Percentiles rank a stretch among this genome's conserved stretches.
Evolutionary conservation across 2,797 vertebrate genomes (phyloP).

Genomic region (Sus cebifrons): DNA sequence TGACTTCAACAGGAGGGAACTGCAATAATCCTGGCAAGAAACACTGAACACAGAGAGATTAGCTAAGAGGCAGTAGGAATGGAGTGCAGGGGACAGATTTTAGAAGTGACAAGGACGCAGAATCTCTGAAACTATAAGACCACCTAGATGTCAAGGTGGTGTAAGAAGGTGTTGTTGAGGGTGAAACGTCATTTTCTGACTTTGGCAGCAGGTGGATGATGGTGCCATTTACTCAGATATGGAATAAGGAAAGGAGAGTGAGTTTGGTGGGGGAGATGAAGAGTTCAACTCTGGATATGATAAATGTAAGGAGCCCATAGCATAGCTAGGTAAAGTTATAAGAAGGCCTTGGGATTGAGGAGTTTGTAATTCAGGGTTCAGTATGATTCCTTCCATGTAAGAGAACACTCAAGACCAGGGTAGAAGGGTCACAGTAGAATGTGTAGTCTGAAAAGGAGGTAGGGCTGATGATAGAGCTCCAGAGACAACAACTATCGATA

Average conservation of each 20-base stretch:
- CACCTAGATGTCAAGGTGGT: not conserved
- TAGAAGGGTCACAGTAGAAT: not conserved
- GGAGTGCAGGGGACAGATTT: not conserved
- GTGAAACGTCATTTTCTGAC: not conserved
- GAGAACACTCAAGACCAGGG: not conserved
- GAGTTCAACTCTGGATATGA: not conserved
- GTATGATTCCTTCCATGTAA: not conserved
- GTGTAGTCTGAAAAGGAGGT: not conserved
- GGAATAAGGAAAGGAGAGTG: not conserved
- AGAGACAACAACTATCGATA: not conserved
- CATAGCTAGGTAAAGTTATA: not conserved
- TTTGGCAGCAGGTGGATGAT: not conserved
- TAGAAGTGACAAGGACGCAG: not conserved
- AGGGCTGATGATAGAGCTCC: not conserved
- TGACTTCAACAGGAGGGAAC: slow-evolving; percentile 24
- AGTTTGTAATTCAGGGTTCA: not conserved
- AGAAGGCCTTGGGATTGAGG: not conserved
- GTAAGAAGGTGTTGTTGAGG: not conserved
- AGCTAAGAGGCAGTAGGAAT: not conserved
- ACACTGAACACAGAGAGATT: not conserved
- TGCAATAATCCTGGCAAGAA: slow-evolving; percentile 51
- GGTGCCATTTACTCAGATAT: not conserved
- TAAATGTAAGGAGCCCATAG: not conserved
- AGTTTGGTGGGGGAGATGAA: slow-evolving; percentile 10
- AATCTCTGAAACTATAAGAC: not conserved